Evolutionary conservation across 1,140 invertebrate genomes (phyloP), one percentile per base, ranked within the genome.

Genomic region (Hormaphis cornu): DNA sequence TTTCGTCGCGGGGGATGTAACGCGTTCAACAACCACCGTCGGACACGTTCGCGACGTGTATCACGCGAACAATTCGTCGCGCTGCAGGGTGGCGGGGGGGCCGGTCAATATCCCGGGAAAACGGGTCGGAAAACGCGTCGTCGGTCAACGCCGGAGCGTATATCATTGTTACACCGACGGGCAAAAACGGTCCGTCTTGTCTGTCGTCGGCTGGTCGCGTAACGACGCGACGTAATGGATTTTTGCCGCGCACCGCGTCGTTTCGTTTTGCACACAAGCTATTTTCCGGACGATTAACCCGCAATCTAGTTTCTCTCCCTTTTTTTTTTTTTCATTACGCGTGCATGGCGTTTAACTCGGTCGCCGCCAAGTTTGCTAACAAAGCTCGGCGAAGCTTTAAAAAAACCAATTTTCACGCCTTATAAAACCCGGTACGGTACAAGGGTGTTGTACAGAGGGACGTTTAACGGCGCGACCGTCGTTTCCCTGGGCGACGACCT

Each of bases 241-340:
- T 66, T 66, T 66, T 44, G 18, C 44, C 28, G 61, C 61, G 33
- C 50, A 66, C 61, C 61, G 33, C 44, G 42, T 66, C 44, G 26
- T 22, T 40, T 37, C 16, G 20, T 16, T 42, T 53, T 18, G 50
- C 8, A n/a, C 44, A 24, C 61, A 66, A 48, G 61, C 61, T 66
- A 66, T 66, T 66, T 66, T 66, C 61, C 61, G 42, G 61, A 66
- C 61, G 61, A 66, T 66, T 66, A 66, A 66, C 61, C 44, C 44
- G 28, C 61, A 66, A 66, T 66, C 61, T 66, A 66, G 61, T 66
- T 66, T 20, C 4, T 33, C 26, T 6, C 52, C 12, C 5, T 4
- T 18, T 28, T 53, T 42, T n/a, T 12, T 42, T 42, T 26, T 2
- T 20, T 9, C 10, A 18, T 4, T 14, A 12, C 52, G 30, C n/a